Conservation (phyloP, 2,888 invertebrate species). For the Mesopsocus fuscifrons region DNA sequence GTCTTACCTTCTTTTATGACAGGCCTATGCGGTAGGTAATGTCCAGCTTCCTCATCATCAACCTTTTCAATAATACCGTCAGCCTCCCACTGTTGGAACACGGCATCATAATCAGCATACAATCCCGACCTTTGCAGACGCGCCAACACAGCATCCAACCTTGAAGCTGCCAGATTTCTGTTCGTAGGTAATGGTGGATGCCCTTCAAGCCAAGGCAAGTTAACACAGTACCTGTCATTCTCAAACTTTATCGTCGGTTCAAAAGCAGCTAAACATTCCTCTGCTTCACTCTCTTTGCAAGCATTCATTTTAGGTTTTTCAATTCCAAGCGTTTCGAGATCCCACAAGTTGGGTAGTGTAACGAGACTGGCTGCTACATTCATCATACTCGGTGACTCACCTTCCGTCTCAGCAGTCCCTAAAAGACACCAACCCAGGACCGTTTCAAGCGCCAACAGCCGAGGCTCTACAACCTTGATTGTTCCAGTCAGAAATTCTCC, state of each 20-base stretch:
- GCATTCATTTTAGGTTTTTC: background rate
- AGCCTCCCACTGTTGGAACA: background rate
- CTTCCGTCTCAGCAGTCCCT: background rate
- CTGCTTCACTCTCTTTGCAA: background rate
- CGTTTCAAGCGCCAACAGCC: background rate
- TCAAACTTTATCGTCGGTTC: background rate
- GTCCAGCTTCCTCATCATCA: background rate
- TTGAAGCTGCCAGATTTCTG: background rate
- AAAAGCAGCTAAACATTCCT: background rate
- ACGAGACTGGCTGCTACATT: background rate
- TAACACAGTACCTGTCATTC: background rate
- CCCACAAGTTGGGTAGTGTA: background rate
- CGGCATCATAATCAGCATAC: slow-evolving; percentile 1
- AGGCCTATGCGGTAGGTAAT: slow-evolving; percentile 13
- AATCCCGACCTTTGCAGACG: background rate
- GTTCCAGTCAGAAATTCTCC: background rate
- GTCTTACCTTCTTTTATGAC: slow-evolving; percentile 13
- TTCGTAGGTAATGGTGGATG: background rate
- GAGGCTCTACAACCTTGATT: background rate
- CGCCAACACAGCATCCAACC: background rate
- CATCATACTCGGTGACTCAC: background rate
- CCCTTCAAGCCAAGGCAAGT: background rate
- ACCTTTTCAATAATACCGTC: slow-evolving; percentile 1
- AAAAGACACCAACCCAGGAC: background rate
- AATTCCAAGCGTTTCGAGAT: background rate